These are phyloP conservation scores for Hofmannophila pseudospretella DNA, from an alignment of 2,888 invertebrate species.

Conservation along the genomic window DNA sequence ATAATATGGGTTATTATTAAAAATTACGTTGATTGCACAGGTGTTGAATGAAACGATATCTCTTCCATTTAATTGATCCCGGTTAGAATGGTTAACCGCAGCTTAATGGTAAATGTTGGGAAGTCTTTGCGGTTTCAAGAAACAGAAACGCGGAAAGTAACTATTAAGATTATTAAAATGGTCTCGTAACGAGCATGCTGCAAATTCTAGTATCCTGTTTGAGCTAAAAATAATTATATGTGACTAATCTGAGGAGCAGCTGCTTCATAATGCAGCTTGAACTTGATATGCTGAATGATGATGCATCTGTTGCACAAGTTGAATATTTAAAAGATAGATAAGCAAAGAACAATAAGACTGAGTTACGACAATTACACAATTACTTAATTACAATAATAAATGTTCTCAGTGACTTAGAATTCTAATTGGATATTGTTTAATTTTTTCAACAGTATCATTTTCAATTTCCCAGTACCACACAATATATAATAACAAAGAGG, in stretches of 20 bases:
- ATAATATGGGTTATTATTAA: neutral
- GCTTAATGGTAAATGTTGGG: neutral
- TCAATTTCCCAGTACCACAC: no score
- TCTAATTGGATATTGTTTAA: no score
- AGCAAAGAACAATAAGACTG: slow-evolving; percentile 5
- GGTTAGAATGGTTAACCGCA: slow-evolving; percentile 12
- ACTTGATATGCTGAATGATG: slow-evolving; percentile 11
- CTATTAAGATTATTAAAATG: slow-evolving; percentile 3
- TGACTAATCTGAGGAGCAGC: slow-evolving; percentile 15
- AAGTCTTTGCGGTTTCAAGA: slow-evolving; percentile 9
- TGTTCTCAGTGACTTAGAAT: neutral
- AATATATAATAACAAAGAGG: no score
- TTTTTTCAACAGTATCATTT: no score
- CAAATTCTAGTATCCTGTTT: slow-evolving; percentile 9
- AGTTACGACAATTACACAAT: neutral
- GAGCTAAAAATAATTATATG: slow-evolving; percentile 4
- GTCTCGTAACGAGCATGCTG: neutral
- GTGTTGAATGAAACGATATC: neutral
- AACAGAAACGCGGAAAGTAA: slow-evolving; percentile 4
- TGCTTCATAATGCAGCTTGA: slow-evolving; percentile 8
- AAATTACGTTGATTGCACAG: neutral
- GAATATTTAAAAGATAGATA: slow-evolving; percentile 8
- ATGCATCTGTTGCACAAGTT: slow-evolving; percentile 7
- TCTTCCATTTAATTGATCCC: slow-evolving; percentile 7
- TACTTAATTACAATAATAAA: neutral